Evolutionary conservation across 2,113 vertebrate genomes (phyloP).

Genomic region (Rhabdomys dilectus): DNA sequence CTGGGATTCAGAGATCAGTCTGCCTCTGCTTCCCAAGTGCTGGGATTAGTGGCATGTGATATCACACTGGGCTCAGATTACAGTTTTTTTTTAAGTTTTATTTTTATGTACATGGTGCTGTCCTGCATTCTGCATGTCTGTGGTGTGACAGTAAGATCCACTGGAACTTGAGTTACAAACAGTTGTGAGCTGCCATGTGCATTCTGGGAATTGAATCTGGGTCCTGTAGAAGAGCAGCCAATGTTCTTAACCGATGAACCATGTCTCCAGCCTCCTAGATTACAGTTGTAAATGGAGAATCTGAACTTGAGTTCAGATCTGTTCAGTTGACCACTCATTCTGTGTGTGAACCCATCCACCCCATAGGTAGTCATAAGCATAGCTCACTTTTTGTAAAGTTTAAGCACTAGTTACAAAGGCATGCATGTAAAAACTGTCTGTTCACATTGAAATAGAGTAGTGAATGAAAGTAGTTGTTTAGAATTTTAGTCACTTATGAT

Average conservation of each 20-base stretch:
- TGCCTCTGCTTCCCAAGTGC: background rate
- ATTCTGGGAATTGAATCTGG: no score
- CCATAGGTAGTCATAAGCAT: background rate
- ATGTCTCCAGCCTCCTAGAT: background rate
- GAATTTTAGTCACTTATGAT: slow-evolving; percentile 51
- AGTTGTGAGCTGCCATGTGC: no score
- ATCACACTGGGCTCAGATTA: background rate
- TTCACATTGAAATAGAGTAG: slow-evolving; percentile 50
- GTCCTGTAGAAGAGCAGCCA: no score
- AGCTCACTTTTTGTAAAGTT: background rate
- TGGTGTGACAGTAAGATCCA: no score
- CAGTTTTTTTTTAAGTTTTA: background rate
- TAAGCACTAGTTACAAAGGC: slow-evolving; percentile 49
- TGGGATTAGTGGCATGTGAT: background rate
- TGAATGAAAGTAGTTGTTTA: slow-evolving; percentile 23
- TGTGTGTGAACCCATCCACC: background rate
- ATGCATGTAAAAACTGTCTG: slow-evolving; percentile 33
- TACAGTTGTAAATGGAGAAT: background rate
- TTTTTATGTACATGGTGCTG: no score
- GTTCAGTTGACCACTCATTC: background rate
- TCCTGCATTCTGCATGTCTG: no score
- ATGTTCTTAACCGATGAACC: no score
- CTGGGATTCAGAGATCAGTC: background rate
- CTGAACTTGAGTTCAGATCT: slow-evolving; percentile 1
- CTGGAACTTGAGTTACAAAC: no score